These are phyloP conservation scores for Alcedo quadribrachys DNA, from an alignment of 2,797 vertebrate genomes.

Conservation along the genomic window DNA sequence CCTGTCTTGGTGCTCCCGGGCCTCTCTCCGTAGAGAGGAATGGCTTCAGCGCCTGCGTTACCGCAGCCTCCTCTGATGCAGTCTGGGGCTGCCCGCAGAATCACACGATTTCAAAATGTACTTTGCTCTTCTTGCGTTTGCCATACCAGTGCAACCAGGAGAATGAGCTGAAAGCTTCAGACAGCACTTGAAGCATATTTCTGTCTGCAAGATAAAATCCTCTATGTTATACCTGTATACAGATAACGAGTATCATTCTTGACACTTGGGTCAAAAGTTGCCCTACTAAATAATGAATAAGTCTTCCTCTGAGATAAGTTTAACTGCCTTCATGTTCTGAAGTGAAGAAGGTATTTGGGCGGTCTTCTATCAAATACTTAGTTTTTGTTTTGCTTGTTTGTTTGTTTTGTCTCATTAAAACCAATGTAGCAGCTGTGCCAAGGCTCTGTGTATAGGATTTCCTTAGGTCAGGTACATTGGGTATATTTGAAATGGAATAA, in stretches of 20 bases:
- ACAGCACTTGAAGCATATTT: background rate
- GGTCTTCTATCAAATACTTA: background rate
- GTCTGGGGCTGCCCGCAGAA: fast-evolving
- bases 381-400: background rate
- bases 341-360: background rate
- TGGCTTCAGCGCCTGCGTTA: fast-evolving
- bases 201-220: too few species aligned
- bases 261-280: background rate
- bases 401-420: background rate
- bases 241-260: background rate
- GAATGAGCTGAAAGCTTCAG: background rate
- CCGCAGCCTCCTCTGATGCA: background rate
- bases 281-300: background rate
- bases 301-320: background rate
- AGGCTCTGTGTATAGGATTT: background rate
- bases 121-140: background rate
- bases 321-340: background rate
- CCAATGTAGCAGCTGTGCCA: background rate
- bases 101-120: fast-evolving
- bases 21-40: background rate
- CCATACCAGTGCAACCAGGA: too few species aligned
- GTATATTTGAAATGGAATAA: background rate
- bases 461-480: background rate
- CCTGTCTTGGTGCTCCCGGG: background rate
- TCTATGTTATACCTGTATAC: background rate